Percentiles rank a stretch among this genome's conserved stretches.
These are phyloP conservation scores for Passer domesticus DNA, from an alignment of 2,113 vertebrate species.

Conservation along the genomic window DNA sequence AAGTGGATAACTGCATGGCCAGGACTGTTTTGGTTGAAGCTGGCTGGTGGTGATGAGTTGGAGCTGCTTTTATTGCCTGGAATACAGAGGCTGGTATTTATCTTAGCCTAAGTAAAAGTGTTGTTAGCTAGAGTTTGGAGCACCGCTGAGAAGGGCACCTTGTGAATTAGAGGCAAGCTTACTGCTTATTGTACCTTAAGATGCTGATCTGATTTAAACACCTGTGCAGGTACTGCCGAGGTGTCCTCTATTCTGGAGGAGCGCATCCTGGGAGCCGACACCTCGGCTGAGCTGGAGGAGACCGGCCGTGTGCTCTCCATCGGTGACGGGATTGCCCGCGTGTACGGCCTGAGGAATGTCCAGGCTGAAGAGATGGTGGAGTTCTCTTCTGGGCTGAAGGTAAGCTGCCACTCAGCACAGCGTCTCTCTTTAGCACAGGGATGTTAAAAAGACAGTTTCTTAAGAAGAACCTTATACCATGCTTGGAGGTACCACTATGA, in stretches of 20 bases:
- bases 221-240: constrained; percentile 87
- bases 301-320: constrained; percentile 96
- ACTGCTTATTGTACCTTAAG: fast-evolving
- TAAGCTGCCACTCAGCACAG: constrained; percentile 13
- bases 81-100: background rate
- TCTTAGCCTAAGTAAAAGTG: fast-evolving
- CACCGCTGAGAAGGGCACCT: too few species aligned
- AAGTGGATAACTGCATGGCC: background rate
- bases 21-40: background rate
- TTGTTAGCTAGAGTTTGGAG: fast-evolving
- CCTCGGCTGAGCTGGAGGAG: constrained; percentile 90
- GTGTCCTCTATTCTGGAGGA: constrained; percentile 97
- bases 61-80: background rate
- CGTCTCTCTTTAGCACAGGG: background rate
- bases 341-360: constrained; percentile 94
- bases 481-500: fast-evolving
- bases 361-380: constrained; percentile 99
- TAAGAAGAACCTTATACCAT: fast-evolving
- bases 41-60: background rate
- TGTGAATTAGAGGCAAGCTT: background rate
- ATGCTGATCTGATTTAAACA: background rate
- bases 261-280: constrained; percentile 93
- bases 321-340: constrained; percentile 96
- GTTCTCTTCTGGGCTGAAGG: constrained; percentile 97
- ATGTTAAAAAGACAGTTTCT: fast-evolving